Evolutionary conservation across 2,797 vertebrate species (phyloP), one percentile per base, ranked within the genome.

Genomic region (Phrynocephalus forsythii): DNA sequence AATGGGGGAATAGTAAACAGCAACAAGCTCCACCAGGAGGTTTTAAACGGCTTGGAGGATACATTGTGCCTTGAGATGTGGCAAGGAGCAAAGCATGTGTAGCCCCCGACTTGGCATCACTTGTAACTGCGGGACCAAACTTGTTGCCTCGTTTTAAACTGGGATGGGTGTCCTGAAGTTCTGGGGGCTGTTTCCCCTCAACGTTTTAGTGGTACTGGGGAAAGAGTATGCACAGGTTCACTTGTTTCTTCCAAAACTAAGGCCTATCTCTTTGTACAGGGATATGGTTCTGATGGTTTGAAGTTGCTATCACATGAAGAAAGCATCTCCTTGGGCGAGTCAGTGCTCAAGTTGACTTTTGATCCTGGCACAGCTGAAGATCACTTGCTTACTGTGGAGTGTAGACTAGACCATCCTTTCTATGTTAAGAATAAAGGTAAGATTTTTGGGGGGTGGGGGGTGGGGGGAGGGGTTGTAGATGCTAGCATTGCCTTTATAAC

Each of bases 371-470:
- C 98, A 93, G 95, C 97, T 56, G 98, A 98, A 92, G 96, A 98
- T 76, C 97, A 98, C 50, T 96, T 97, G 94, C 96, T 99, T 92
- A 98, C 98, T 0, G 98, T 98, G 3, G 98, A 99, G 94, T 99
- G 99, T 97, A 97, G 98, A 94, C 92, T 99, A 78, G 99, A 99
- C 95, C 99, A 99, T 91, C 99, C 99, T 79, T 99, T 99, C 95
- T 99, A 98, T 96, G 98, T 99, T 91, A 99, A 98, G 97, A 98
- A 97, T 95, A 99, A 99, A 98, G 99, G 99, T 99, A 97, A 81
- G 89, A 84, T 24, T 22, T 73, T 73, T 73, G 26, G 77, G 15
- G n/a, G 3, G 38, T 85, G 15, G n/a, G 3, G 38, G 2, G n/a
- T n/a, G n/a, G 38, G 38, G 38, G 38, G 38, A 38, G 38, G 4